Evolutionary conservation across 2,113 vertebrate species (phyloP).

Genomic region (Phodopus roborovskii): DNA sequence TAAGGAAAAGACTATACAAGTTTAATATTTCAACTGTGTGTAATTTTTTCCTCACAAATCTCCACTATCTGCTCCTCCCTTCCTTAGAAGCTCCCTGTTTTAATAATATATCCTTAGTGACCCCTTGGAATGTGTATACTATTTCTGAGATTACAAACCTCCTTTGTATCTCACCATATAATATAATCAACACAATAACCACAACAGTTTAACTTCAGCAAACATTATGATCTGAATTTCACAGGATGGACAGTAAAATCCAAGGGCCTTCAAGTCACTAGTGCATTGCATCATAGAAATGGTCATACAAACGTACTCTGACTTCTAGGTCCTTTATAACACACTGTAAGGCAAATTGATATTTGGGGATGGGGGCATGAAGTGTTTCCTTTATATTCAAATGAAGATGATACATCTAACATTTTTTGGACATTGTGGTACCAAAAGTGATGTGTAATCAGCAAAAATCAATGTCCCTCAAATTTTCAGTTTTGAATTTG

Average conservation of each 20-base stretch:
- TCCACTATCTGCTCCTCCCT: not conserved
- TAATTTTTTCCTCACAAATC: slow-evolving; percentile 16
- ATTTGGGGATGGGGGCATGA: too few relatives aligned
- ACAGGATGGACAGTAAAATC: not conserved
- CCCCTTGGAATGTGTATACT: slow-evolving; percentile 4
- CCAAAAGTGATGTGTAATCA: not conserved
- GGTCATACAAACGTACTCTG: slow-evolving; percentile 10
- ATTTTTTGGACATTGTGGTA: not conserved
- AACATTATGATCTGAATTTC: slow-evolving; percentile 37
- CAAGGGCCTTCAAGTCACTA: not conserved
- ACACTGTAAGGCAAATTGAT: not conserved
- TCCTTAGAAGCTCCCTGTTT: slow-evolving; percentile 24
- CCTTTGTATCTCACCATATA: not conserved
- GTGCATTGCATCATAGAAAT: not conserved
- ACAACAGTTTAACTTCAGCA: slow-evolving; percentile 43
- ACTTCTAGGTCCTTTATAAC: not conserved
- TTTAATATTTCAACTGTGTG: slow-evolving; percentile 49
- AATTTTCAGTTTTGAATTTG: not conserved
- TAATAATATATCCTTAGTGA: slow-evolving; percentile 16
- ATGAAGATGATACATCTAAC: not conserved
- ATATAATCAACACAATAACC: slow-evolving; percentile 22
- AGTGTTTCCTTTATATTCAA: not conserved
- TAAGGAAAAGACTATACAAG: slow-evolving; percentile 46
- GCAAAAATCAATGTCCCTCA: not conserved
- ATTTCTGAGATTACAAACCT: slow-evolving; percentile 58